A percentile compares a stretch with the other conserved stretches of the same genome.
Conservation (phyloP, 1,140 invertebrate species). For the Pseudachorutes palmiensis region DNA sequence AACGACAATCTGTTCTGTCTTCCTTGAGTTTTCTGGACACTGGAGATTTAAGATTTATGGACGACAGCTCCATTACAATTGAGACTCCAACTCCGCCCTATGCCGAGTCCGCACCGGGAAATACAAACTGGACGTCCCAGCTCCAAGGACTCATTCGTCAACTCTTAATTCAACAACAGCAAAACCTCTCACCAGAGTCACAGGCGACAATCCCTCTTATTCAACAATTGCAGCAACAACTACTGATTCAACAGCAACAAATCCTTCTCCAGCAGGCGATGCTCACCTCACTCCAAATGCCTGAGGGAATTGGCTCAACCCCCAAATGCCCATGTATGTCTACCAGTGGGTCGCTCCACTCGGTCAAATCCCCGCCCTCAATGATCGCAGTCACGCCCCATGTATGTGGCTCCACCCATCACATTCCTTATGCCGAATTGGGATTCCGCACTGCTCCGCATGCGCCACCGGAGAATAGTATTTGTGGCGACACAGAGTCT, state of each 20-base stretch:
- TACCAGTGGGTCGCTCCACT: conserved; percentile 37
- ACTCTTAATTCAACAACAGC: conserved; percentile 35
- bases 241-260: conserved; percentile 42
- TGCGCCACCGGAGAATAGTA: conserved; percentile 16
- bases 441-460: conserved; percentile 12
- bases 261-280: conserved; percentile 45
- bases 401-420: too few relatives aligned
- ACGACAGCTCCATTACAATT: conserved; percentile 76
- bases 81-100: conserved; percentile 37
- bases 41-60: conserved; percentile 76
- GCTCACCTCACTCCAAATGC: conserved; percentile 45
- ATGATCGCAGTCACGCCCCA: too few relatives aligned
- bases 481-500: background rate
- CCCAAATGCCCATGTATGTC: conserved; percentile 36
- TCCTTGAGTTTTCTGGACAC: conserved; percentile 55
- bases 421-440: background rate
- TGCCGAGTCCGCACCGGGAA: conserved; percentile 18
- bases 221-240: conserved; percentile 41
- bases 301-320: conserved; percentile 22
- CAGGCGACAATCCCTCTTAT: conserved; percentile 32
- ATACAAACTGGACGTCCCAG: conserved; percentile 27
- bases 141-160: conserved; percentile 35
- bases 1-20: conserved; percentile 61
- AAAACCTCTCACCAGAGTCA: conserved; percentile 33
- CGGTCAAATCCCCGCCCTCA: conserved; percentile 39